Conservation (phyloP, 2,797 vertebrate genomes). For the Microctenopoma lineatum region DNA sequence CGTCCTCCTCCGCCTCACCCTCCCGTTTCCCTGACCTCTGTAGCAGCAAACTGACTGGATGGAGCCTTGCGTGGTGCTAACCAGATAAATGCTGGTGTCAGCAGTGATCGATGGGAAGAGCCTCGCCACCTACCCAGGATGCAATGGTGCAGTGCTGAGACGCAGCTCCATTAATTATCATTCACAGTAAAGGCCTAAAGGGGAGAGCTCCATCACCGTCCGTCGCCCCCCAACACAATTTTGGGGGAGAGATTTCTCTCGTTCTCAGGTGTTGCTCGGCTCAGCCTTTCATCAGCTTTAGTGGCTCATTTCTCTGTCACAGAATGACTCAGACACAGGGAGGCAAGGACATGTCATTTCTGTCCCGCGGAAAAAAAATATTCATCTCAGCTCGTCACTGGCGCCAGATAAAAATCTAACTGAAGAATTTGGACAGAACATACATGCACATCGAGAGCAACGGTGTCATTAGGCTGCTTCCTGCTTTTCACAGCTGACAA, state of each 20-base stretch:
- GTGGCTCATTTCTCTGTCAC: not conserved
- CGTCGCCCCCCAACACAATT: constrained; percentile 2
- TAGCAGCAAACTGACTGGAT: constrained; percentile 28
- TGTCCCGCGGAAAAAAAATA: not conserved
- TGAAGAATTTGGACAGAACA: not conserved
- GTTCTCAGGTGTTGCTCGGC: constrained; percentile 9
- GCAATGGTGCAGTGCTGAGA: constrained; percentile 47
- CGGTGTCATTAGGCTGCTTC: no score
- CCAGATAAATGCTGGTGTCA: constrained; percentile 64
- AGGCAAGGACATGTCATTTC: not conserved
- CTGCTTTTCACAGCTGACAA: no score
- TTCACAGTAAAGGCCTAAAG: constrained; percentile 55
- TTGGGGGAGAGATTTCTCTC: constrained; percentile 16
- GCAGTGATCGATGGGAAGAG: constrained; percentile 58
- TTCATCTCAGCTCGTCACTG: not conserved
- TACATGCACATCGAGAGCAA: no score
- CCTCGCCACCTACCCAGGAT: constrained; percentile 55
- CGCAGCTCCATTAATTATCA: constrained; percentile 66
- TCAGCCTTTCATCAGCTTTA: not conserved
- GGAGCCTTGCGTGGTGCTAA: constrained; percentile 30
- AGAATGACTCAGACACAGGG: not conserved
- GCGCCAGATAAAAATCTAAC: not conserved
- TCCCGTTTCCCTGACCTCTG: constrained; percentile 40
- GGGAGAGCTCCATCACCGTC: constrained; percentile 53
- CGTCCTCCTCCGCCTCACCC: not conserved